phyloP scores from a whole-genome alignment of 2,888 invertebrate genomes.

The Boloria selene region DNA sequence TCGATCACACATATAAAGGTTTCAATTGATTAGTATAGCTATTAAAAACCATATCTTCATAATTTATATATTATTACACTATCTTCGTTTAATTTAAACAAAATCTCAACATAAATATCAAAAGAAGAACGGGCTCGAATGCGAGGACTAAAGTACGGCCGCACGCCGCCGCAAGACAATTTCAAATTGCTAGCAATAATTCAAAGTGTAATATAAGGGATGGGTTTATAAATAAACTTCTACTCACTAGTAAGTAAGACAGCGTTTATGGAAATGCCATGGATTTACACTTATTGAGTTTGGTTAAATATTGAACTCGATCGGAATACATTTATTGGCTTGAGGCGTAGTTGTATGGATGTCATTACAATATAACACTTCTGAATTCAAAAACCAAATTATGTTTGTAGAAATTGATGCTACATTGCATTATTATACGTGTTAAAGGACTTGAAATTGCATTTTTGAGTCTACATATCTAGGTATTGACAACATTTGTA shows the following conservation, averaged over 20 bases:
- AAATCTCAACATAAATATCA: constrained; percentile 38
- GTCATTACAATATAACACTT: constrained; percentile 8
- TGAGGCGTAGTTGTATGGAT: constrained; percentile 8
- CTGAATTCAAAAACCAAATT: constrained; percentile 11
- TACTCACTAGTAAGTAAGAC: constrained; percentile 49
- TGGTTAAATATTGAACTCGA: constrained; percentile 41
- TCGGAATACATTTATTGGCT: constrained; percentile 31
- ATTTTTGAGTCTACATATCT: background rate
- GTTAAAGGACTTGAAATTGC: background rate
- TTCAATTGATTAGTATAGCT: background rate
- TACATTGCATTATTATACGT: no score
- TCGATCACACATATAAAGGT: no score
- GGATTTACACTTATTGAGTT: constrained; percentile 57
- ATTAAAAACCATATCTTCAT: background rate
- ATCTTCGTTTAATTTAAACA: constrained; percentile 35
- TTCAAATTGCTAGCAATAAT: constrained; percentile 55
- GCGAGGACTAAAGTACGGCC: constrained; percentile 41
- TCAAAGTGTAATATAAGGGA: constrained; percentile 53
- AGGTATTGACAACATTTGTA: no score
- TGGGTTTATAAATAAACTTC: constrained; percentile 53
- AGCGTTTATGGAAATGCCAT: constrained; percentile 54
- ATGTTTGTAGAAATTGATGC: constrained; percentile 1
- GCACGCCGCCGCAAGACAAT: constrained; percentile 53
- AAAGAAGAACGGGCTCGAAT: constrained; percentile 41
- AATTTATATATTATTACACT: constrained; percentile 1